Evolutionary conservation across 2,888 invertebrate genomes (phyloP).

Genomic region (Oasisia sp.): DNA sequence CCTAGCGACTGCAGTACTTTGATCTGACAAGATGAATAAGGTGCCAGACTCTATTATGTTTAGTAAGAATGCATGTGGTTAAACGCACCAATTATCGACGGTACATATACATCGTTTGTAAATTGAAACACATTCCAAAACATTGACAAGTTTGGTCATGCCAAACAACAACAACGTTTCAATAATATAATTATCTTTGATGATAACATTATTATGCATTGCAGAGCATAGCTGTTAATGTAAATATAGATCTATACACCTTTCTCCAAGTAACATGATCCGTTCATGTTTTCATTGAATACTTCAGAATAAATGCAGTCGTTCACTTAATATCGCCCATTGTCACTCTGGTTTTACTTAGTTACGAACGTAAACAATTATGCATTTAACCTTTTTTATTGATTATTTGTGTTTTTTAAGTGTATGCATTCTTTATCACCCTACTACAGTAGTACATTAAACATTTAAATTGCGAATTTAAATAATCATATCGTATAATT

Average conservation of each 20-base stretch:
- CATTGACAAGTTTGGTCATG: not conserved
- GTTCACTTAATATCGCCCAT: not conserved
- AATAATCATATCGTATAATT: too few relatives aligned
- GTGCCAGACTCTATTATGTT: not conserved
- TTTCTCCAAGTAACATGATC: not conserved
- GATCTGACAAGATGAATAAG: not conserved
- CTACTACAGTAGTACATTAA: too few relatives aligned
- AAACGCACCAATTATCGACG: not conserved
- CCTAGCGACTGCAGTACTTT: not conserved
- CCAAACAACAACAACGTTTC: not conserved
- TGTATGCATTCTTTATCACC: too few relatives aligned
- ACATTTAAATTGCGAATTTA: too few relatives aligned
- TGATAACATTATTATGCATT: not conserved
- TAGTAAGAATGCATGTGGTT: not conserved
- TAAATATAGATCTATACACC: not conserved
- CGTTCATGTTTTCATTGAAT: not conserved
- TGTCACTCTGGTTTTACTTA: not conserved
- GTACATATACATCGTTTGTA: not conserved
- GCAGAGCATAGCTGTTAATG: not conserved
- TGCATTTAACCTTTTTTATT: not conserved
- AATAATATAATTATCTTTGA: not conserved
- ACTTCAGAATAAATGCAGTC: not conserved
- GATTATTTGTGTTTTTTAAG: not conserved
- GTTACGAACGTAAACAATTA: not conserved
- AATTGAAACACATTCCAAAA: not conserved